Evolutionary conservation across 2,113 vertebrate genomes (phyloP), one percentile per base, ranked within the genome.

Genomic region (Larimichthys crocea): DNA sequence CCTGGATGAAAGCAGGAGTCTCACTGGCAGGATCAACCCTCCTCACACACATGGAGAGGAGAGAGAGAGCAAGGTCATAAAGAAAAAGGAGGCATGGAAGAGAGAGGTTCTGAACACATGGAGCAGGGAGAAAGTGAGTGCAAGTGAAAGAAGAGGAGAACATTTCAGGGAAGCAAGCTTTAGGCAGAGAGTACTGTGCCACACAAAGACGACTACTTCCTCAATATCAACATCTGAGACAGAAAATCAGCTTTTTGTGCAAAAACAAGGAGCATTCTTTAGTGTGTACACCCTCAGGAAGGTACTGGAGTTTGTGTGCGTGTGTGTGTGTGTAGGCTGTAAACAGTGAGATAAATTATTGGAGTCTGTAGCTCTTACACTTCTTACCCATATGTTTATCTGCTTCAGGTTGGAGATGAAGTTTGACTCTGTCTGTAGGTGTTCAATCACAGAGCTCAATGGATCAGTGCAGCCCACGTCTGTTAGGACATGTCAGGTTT

Each of bases 1-100:
- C 56, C 31, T 61, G 71, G 61, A 82, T 76, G 59, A 77, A 79
- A 78, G 61, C 20, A 26, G 19, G 46, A 71, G 73, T 44, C 50
- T 46, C 5, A 6, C 26, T 64, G 75, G n/a, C 16, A 49, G 35
- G 20, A 72, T 74, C 44, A 55, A 79, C n/a, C 69, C 44, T 40
- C 44, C 14, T 4, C 44, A 44, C 35, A 40, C 35, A 9, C 8
- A 40, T 40, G 61, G 42, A 16, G 15, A 10, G 22, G 44, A 56
- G 26, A 66, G 31, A 35, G 35, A 11, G 17, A 22, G 48, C n/a
- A 9, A 31, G 22, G 3, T 4, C 3, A 8, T 8, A 42, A 79
- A 22, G 20, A 19, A 79, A 31, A 17, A 3, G 61, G 29, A 49
- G 16, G 12, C 10, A 50, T 5, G 22, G 24, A 42, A 15, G 59